phyloP scores from a whole-genome alignment of 2,888 invertebrate species.

The Ennomos erosarius region DNA sequence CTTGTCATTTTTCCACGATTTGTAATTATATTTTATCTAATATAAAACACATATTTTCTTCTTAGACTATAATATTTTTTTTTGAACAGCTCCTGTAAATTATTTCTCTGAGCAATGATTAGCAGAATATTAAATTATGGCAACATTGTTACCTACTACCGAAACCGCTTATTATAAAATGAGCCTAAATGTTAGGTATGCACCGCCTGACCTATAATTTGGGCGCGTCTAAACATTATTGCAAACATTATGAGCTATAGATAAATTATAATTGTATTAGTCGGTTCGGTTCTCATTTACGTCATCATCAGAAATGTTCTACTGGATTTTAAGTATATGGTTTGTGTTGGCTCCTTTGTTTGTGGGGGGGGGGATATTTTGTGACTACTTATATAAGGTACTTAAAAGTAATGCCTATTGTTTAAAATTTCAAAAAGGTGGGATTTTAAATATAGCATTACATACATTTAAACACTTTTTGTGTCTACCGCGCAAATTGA shows the following conservation, averaged over 20 bases:
- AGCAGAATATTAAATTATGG: constrained; percentile 56
- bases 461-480: too few relatives aligned
- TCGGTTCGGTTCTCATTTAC: constrained; percentile 26
- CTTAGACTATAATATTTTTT: neutral
- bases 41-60: too few relatives aligned
- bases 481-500: too few relatives aligned
- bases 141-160: constrained; percentile 58
- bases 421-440: too few relatives aligned
- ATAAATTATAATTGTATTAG: constrained; percentile 35
- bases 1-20: too few relatives aligned
- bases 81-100: constrained; percentile 61
- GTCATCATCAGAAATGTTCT: constrained; percentile 24
- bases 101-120: constrained; percentile 50
- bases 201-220: constrained; percentile 61
- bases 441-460: too few relatives aligned
- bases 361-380: too few relatives aligned
- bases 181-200: constrained; percentile 59
- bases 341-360: too few relatives aligned
- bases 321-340: neutral
- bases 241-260: constrained; percentile 51
- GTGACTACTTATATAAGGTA: too few relatives aligned
- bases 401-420: too few relatives aligned
- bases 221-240: constrained; percentile 59
- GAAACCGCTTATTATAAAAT: constrained; percentile 62
- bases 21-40: too few relatives aligned